Base-by-base conservation (phyloP, 1,140 invertebrate species). In the Spodoptera litura region DNA sequence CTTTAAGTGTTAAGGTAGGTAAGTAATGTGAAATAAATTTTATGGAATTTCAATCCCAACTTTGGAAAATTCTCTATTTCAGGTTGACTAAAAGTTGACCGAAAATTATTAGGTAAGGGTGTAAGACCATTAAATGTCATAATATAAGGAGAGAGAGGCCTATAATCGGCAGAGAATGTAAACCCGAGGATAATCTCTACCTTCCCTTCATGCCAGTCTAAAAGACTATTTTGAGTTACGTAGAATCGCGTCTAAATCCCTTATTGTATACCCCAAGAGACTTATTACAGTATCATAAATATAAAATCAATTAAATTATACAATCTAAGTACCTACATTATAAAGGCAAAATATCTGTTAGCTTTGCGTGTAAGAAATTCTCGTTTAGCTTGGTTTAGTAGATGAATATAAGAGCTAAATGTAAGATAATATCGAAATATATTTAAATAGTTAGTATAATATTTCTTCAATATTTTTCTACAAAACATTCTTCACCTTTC, bases 381-480 rank as follows among this genome's bases (percentile, higher is more conserved):
- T 68, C n/a, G 52, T 77, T 68, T 66, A 68, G 74, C 74, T 66
- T 77, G 51, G 27, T 77, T 77, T 77, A 58, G 62, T 68, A 78
- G 79, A 66, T 64, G 58, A 81, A 79, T 52, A 52, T 85, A 84
- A 84, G 77, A 82, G 78, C 78, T 83, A 84, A 81, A 53, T 72
- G 64, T 88, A 87, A 85, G 84, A 74, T 78, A 87, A 80, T 83
- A 79, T 71, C 78, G 59, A 79, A 80, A 75, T 66, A 79, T 82
- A 82, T 77, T 85, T 70, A 78, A 44, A 82, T 88, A 87, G 87
- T 82, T 91, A 92, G 82, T 87, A 82, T 91, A 88, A 91, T 87
- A 88, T 84, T 89, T 86, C 85, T 84, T 88, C 82, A 88, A 88
- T 91, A 92, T 91, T 92, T 92, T 92, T 92, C 89, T 91, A 92